Conservation (phyloP, 2,888 invertebrate species). For the Rhagium mordax region DNA sequence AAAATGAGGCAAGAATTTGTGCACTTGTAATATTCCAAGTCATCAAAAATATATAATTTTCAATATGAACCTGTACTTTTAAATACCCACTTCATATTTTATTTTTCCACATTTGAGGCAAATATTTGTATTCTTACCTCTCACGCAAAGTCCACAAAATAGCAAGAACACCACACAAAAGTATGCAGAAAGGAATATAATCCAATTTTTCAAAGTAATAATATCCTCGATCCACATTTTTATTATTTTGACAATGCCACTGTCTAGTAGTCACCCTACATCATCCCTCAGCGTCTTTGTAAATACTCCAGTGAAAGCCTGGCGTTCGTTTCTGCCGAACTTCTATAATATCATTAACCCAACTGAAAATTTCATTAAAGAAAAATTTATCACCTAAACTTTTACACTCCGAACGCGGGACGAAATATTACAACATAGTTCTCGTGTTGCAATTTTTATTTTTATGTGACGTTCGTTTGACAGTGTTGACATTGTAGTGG, state of each 20-base stretch:
- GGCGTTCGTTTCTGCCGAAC: not conserved
- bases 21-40: too few species aligned
- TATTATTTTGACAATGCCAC: slow-evolving; percentile 29
- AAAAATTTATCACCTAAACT: slow-evolving; percentile 42
- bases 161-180: slow-evolving; percentile 54
- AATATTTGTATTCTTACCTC: slow-evolving; percentile 47
- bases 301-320: slow-evolving; percentile 8
- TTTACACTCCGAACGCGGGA: slow-evolving; percentile 28
- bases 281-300: slow-evolving; percentile 2
- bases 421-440: slow-evolving; percentile 25
- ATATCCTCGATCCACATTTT: slow-evolving; percentile 47
- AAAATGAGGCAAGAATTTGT: too few species aligned
- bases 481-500: slow-evolving; percentile 29
- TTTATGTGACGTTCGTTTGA: slow-evolving; percentile 18
- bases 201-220: slow-evolving; percentile 59
- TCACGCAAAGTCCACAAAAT: slow-evolving; percentile 56
- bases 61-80: too few species aligned
- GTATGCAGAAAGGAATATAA: slow-evolving; percentile 60
- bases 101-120: too few species aligned
- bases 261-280: slow-evolving; percentile 8
- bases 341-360: slow-evolving; percentile 28
- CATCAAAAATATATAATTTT: too few species aligned
- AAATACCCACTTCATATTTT: too few species aligned
- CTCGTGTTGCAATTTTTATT: slow-evolving; percentile 28
- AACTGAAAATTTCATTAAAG: slow-evolving; percentile 55